Evolutionary conservation across 2,888 invertebrate genomes (phyloP), one percentile per base, ranked within the genome.

Genomic region (Emesis furor): DNA sequence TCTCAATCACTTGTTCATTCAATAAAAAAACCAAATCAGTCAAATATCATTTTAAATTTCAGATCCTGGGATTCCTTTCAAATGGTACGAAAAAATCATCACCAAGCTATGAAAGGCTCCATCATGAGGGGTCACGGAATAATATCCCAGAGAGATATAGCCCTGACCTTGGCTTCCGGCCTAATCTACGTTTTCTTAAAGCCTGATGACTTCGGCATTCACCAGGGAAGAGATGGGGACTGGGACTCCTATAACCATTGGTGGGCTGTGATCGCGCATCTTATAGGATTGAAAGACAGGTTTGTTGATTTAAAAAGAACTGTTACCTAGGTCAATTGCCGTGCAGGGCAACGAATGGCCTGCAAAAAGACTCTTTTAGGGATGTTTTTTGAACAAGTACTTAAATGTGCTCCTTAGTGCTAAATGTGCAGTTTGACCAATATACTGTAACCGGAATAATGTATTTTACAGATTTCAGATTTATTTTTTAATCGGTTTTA

Each of bases 91-190:
- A 65, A 65, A 12, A 65, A 65, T 32, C 65, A 65, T 14, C 65
- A 65, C 14, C 32, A 14, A 14, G 65, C 65, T 32, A 65, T 65
- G 65, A 65, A 65, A 65, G 65, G 65, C 6, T 65, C 65, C 1
- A 14, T 65, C 5, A 3, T 65, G 6, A 65, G 32, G 24, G 65
- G 65, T 1, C 32, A 65, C 1, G 65, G 65, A 12, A 65, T 65
- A 32, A 65, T 65, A 65, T 65, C 65, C 32, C 65, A 65, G 14
- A 65, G 65, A 32, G 65, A 65, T 32, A 65, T 65, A 30, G 65
- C 65, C 32, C 32, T 65, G 65, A 65, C 65, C 5, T 3, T 65
- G 30, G 32, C 30, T 30, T 65, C 62, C 32, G 62, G 62, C 4
- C 14, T 65, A 14, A 65, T 65, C 32, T 65, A 65, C 62, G 62